Evolutionary conservation across 2,113 vertebrate genomes (phyloP).

Genomic region (Vulpes ferrilata): DNA sequence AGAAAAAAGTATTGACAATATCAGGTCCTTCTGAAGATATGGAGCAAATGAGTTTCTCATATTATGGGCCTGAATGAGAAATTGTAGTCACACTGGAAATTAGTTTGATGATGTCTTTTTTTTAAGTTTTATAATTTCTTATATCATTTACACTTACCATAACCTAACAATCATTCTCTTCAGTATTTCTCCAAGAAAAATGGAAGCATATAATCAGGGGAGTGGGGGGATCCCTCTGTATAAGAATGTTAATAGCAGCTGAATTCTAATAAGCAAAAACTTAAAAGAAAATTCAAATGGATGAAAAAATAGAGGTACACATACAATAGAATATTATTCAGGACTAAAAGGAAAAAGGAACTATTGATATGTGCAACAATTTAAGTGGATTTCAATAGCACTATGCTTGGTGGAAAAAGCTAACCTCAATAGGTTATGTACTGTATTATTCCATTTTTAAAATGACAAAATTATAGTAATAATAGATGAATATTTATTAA

Average conservation of each 20-base stretch:
- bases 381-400: neutral
- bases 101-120: neutral
- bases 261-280: neutral
- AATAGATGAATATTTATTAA: neutral
- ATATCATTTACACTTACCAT: neutral
- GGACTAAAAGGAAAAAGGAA: neutral
- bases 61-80: neutral
- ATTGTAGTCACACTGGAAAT: neutral
- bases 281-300: neutral
- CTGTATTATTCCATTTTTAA: neutral
- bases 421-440: neutral
- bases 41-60: neutral
- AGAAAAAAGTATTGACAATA: neutral
- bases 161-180: neutral
- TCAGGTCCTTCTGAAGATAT: neutral
- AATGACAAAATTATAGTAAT: neutral
- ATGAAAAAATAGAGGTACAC: neutral
- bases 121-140: neutral
- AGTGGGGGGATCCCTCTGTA: neutral
- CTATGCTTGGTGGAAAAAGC: neutral
- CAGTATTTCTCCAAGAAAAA: neutral
- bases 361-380: neutral
- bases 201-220: neutral
- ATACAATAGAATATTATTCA: neutral
- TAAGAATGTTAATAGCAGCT: neutral